These are phyloP conservation scores for Onthophagus sagittarius DNA, from an alignment of 2,888 invertebrate genomes.

Conservation along the genomic window DNA sequence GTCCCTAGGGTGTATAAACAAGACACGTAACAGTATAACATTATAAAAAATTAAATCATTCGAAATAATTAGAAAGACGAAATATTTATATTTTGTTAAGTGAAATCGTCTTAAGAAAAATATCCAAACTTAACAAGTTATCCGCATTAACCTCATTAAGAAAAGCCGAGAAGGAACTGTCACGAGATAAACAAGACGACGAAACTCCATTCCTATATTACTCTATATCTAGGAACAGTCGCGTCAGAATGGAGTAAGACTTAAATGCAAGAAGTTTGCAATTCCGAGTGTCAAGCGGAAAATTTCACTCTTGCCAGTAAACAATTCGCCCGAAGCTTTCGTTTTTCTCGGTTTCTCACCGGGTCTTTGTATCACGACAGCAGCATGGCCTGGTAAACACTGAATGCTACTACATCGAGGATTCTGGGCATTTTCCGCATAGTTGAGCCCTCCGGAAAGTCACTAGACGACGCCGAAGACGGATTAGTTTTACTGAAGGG, in stretches of 20 bases:
- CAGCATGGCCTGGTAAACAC: background rate
- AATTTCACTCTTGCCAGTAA: background rate
- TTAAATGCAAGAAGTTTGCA: background rate
- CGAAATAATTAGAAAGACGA: no score
- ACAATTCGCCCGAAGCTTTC: background rate
- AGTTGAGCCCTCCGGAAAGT: background rate
- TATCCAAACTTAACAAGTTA: background rate
- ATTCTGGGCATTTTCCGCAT: background rate
- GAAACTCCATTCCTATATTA: background rate
- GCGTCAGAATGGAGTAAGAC: background rate
- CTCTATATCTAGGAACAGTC: background rate
- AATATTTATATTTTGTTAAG: background rate
- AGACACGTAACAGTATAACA: background rate
- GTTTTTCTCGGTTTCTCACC: background rate
- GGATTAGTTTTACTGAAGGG: conserved; percentile 10
- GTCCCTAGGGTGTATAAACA: background rate
- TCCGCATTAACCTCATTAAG: background rate
- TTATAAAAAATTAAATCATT: background rate
- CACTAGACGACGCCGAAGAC: background rate
- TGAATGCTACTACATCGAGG: background rate
- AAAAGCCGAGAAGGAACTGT: background rate
- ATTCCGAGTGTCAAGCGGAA: background rate
- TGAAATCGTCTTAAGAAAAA: background rate
- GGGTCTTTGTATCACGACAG: background rate
- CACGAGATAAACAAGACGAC: background rate